Percentiles rank a stretch among this genome's conserved stretches.
Evolutionary conservation across 2,888 invertebrate genomes (phyloP).

Genomic region (Troides helena): DNA sequence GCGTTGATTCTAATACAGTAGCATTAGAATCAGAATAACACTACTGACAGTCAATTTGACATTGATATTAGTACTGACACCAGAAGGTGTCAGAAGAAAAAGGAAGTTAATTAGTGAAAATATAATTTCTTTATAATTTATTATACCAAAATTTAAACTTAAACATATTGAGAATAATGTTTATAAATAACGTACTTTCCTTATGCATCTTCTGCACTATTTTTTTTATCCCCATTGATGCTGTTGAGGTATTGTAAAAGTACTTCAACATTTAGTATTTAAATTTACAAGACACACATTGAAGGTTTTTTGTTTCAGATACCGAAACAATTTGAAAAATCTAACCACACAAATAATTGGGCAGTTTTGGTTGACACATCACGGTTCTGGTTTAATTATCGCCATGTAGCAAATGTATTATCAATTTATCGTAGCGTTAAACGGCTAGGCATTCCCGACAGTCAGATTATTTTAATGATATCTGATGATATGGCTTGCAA

Average conservation of each 20-base stretch:
- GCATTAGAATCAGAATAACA: no score
- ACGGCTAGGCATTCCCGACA: conserved; percentile 98
- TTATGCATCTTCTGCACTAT: background rate
- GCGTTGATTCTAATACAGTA: no score
- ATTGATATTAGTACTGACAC: background rate
- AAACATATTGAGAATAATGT: background rate
- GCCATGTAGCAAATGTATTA: conserved; percentile 99
- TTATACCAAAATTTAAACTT: background rate
- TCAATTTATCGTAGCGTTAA: conserved; percentile 99
- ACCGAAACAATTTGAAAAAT: conserved; percentile 79
- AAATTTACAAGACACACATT: background rate
- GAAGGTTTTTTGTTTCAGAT: conserved; percentile 51
- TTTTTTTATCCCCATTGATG: conserved; percentile 1
- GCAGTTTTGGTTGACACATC: conserved; percentile 99
- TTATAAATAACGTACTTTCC: conserved; percentile 2
- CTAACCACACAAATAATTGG: conserved; percentile 98
- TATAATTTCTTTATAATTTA: background rate
- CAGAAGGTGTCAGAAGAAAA: background rate
- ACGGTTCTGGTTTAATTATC: conserved; percentile 99
- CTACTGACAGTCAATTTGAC: background rate
- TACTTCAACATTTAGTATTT: conserved; percentile 3
- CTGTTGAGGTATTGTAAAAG: conserved; percentile 27
- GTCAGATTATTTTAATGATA: conserved; percentile 99
- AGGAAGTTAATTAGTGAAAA: background rate
- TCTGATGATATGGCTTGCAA: conserved; percentile 99